Evolutionary conservation across 30 jellyfish, hydroid and myxozoan genomes (phyloP).

Genomic region (Hydra vulgaris): DNA sequence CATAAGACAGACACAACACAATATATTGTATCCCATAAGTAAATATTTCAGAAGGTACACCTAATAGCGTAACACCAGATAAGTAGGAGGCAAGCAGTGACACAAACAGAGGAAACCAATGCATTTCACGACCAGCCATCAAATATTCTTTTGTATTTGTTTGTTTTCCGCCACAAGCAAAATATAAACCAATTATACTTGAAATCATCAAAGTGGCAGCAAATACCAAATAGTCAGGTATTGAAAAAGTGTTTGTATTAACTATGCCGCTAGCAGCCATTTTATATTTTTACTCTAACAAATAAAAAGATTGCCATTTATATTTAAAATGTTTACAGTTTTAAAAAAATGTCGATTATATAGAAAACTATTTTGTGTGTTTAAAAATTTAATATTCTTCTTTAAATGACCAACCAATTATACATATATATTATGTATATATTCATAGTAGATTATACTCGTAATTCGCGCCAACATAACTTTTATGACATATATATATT

Average conservation of each 20-base stretch:
- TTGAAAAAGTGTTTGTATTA: slow-evolving; percentile 13
- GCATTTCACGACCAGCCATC: slow-evolving; percentile 63
- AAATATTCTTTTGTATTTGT: slow-evolving; percentile 44
- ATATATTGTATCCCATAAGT: slow-evolving; percentile 43
- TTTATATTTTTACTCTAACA: no score
- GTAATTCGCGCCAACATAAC: no score
- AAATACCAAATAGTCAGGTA: slow-evolving; percentile 37
- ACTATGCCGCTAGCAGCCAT: slow-evolving; percentile 2
- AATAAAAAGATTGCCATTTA: no score
- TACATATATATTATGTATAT: no score
- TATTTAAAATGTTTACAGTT: no score
- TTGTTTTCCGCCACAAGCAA: slow-evolving; percentile 43
- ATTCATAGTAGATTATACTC: no score
- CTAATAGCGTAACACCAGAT: slow-evolving; percentile 58
- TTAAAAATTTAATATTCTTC: no score
- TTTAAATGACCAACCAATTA: no score
- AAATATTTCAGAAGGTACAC: slow-evolving; percentile 56
- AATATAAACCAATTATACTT: slow-evolving; percentile 52
- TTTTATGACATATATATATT: no score
- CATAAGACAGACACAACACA: slow-evolving; percentile 27
- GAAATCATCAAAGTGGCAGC: slow-evolving; percentile 35
- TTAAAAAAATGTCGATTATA: no score
- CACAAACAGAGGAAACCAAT: slow-evolving; percentile 60
- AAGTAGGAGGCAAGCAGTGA: slow-evolving; percentile 54
- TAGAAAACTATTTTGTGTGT: no score